phyloP scores from a whole-genome alignment of 2,888 invertebrate species.

The Mesochorus sp. region DNA sequence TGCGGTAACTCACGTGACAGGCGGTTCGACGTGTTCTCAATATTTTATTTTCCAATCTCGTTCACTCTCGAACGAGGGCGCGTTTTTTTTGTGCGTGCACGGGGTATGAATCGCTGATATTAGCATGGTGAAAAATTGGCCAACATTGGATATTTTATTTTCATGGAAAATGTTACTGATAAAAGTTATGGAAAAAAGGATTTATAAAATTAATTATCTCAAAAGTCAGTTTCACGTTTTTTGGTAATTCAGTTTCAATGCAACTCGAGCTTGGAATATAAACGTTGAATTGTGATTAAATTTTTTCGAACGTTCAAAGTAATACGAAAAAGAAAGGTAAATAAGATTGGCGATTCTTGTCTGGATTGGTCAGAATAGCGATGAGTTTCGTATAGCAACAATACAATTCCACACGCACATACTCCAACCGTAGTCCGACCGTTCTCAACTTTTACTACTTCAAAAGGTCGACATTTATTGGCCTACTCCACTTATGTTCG shows the following conservation, averaged over 20 bases:
- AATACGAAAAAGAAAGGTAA: background rate
- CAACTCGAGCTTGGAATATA: no score
- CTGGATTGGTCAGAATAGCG: background rate
- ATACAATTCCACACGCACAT: no score
- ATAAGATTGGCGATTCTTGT: background rate
- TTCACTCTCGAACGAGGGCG: background rate
- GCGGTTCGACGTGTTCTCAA: constrained; percentile 10
- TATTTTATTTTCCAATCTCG: constrained; percentile 37
- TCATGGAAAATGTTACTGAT: background rate
- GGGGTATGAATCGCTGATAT: background rate
- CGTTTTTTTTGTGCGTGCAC: background rate
- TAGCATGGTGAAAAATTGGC: background rate
- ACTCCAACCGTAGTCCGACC: no score
- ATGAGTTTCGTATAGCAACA: no score
- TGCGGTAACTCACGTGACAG: background rate
- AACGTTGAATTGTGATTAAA: background rate
- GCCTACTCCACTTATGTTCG: background rate
- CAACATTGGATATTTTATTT: background rate
- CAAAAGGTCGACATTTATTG: background rate
- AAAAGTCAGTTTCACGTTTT: no score
- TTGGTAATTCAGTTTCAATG: no score
- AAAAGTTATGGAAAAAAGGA: background rate
- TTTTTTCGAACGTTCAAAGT: background rate
- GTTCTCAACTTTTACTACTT: background rate
- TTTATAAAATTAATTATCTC: no score